Evolutionary conservation across 2,797 vertebrate genomes (phyloP).

Genomic region (Rhynchonycteris naso): DNA sequence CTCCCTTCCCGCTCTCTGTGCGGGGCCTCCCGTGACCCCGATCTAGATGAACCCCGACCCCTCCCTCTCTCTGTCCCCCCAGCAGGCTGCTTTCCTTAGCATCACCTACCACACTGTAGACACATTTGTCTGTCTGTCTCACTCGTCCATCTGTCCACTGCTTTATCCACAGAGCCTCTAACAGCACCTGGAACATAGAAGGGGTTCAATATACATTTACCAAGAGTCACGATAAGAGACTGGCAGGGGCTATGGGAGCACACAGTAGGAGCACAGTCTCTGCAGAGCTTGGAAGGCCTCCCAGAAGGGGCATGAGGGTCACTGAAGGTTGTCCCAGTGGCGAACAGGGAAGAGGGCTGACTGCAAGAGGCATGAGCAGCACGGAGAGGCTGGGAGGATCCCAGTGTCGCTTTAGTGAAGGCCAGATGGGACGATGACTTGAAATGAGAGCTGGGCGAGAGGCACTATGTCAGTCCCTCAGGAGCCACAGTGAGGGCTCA

Average conservation of each 20-base stretch:
- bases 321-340: neutral
- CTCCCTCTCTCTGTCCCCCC: neutral
- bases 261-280: neutral
- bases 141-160: neutral
- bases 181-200: neutral
- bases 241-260: neutral
- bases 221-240: neutral
- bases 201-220: neutral
- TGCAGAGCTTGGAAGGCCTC: neutral
- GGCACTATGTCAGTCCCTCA: accelerated
- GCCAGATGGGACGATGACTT: accelerated
- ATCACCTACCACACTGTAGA: accelerated
- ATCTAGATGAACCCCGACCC: accelerated
- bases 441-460: neutral
- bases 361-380: accelerated
- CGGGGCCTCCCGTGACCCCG: accelerated
- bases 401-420: neutral
- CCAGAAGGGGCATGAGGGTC: accelerated
- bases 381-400: neutral
- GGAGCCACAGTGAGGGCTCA: neutral
- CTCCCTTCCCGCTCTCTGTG: neutral
- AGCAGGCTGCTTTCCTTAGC: neutral
- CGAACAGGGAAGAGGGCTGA: neutral
- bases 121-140: too few relatives aligned
- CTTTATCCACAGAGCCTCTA: neutral